phyloP scores from a whole-genome alignment of 2,797 vertebrate genomes.

The Tiaroga cobitis region DNA sequence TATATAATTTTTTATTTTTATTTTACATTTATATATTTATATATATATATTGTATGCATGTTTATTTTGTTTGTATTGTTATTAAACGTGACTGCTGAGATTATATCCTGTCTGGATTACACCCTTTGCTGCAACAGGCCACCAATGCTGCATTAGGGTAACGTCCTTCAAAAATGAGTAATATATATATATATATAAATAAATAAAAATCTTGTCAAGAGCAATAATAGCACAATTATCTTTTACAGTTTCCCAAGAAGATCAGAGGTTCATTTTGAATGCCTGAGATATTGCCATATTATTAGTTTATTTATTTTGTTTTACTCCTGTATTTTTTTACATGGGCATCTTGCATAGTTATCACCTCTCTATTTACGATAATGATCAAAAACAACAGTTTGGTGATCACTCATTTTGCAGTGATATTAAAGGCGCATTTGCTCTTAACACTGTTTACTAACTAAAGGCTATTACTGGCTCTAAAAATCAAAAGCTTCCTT shows the following conservation, averaged over 20 bases:
- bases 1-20: too few species aligned
- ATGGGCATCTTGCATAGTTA: constrained; percentile 5
- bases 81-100: not conserved
- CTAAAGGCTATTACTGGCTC: constrained; percentile 13
- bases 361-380: not conserved
- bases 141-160: not conserved
- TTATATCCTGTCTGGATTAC: not conserved
- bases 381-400: constrained; percentile 1
- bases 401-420: constrained; percentile 7
- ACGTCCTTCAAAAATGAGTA: not conserved
- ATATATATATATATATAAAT: too few species aligned
- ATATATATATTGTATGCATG: too few species aligned
- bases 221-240: not conserved
- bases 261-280: not conserved
- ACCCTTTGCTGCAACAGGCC: not conserved
- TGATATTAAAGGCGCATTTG: constrained; percentile 14
- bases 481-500: constrained; percentile 36
- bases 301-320: not conserved
- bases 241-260: not conserved
- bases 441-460: constrained; percentile 3
- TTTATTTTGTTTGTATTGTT: not conserved
- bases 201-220: not conserved
- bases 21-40: too few species aligned
- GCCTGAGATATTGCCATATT: too few species aligned
- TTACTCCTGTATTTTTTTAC: not conserved